Percentiles rank a stretch among this genome's conserved stretches.
These are phyloP conservation scores for Atethmia centrago DNA, from an alignment of 2,888 invertebrate species.

Conservation along the genomic window DNA sequence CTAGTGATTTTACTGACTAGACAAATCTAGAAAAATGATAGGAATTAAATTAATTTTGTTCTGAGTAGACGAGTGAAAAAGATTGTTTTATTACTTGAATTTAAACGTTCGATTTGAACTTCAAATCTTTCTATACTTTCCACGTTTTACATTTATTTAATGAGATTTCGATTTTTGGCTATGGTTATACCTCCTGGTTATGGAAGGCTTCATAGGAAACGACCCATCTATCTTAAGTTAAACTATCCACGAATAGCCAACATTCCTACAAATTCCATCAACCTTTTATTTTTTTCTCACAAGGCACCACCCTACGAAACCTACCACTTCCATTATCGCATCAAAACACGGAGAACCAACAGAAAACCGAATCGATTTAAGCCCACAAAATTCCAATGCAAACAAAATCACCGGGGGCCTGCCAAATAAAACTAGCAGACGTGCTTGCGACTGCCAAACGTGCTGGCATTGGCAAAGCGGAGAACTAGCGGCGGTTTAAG, in stretches of 20 bases:
- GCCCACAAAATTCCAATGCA: constrained; percentile 72
- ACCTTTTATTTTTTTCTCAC: constrained; percentile 13
- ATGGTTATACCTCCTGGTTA: neutral
- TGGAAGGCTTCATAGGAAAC: neutral
- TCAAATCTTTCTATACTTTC: neutral
- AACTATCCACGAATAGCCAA: neutral
- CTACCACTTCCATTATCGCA: constrained; percentile 57
- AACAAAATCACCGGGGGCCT: constrained; percentile 71
- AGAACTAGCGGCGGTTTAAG: constrained; percentile 84
- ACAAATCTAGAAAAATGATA: neutral
- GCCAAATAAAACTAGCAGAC: constrained; percentile 78
- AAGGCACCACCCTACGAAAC: constrained; percentile 1
- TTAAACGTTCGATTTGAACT: neutral
- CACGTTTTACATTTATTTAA: neutral
- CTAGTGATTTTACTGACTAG: neutral
- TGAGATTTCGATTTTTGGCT: neutral
- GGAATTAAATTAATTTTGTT: neutral
- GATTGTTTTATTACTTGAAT: neutral
- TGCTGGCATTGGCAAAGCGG: constrained; percentile 80
- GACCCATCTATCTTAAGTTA: neutral
- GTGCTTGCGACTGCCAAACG: constrained; percentile 81
- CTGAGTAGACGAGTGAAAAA: neutral
- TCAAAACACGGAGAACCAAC: constrained; percentile 58
- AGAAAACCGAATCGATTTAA: constrained; percentile 70
- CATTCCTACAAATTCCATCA: neutral